Evolutionary conservation across 1,140 invertebrate species (phyloP).

Genomic region (Drosophila kurseongensis): DNA sequence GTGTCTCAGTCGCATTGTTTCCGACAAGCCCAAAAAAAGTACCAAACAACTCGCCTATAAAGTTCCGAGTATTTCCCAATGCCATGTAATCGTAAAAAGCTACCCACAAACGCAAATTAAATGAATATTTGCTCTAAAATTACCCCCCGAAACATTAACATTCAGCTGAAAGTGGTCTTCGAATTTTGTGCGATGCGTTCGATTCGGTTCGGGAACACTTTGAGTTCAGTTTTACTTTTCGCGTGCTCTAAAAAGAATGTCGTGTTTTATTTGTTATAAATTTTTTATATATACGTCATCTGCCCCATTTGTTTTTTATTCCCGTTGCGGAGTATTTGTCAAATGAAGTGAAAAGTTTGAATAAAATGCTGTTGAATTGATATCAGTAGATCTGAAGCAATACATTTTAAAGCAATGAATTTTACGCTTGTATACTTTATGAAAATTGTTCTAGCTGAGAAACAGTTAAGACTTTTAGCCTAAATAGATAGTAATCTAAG

Average conservation of each 20-base stretch:
- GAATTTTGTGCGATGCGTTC: background rate
- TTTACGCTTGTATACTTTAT: no score
- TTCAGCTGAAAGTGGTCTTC: slow-evolving; percentile 11
- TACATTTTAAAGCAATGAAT: no score
- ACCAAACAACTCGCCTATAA: slow-evolving; percentile 52
- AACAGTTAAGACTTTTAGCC: no score
- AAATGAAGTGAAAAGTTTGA: slow-evolving; percentile 30
- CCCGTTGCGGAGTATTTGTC: slow-evolving; percentile 15
- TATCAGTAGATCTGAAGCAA: background rate
- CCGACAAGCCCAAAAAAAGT: background rate
- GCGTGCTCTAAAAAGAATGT: slow-evolving; percentile 19
- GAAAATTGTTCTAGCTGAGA: no score
- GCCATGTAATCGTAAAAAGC: slow-evolving; percentile 66
- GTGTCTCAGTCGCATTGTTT: slow-evolving; percentile 37
- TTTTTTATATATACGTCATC: slow-evolving; percentile 49
- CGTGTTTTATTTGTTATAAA: slow-evolving; percentile 22
- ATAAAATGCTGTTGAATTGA: background rate
- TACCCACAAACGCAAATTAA: slow-evolving; percentile 42
- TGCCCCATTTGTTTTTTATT: slow-evolving; percentile 55
- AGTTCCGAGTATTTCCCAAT: slow-evolving; percentile 61
- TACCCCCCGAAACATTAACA: slow-evolving; percentile 50
- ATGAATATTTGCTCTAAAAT: slow-evolving; percentile 63
- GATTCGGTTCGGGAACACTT: background rate
- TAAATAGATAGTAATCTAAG: no score
- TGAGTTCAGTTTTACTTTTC: slow-evolving; percentile 3